Conservation (phyloP, 1,140 invertebrate genomes). For the Polypedilum pembai region DNA sequence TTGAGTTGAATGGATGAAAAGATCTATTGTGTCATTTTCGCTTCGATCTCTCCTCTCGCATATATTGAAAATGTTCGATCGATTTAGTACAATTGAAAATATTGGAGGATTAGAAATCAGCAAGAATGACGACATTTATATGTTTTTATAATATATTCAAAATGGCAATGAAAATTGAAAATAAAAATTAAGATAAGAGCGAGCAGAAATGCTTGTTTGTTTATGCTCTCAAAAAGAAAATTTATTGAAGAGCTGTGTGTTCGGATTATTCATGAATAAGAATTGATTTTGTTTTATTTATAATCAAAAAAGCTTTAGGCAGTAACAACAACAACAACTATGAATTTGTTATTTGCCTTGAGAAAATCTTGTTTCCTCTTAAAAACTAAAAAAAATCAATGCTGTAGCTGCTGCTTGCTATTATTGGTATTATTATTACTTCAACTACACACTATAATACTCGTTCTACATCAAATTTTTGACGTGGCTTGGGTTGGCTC, state of each 20-base stretch:
- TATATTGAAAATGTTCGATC: conserved; percentile 5
- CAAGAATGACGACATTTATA: too few species aligned
- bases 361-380: background rate
- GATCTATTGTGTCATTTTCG: background rate
- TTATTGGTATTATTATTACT: background rate
- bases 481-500: background rate
- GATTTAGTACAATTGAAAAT: background rate
- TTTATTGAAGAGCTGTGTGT: background rate
- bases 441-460: conserved; percentile 17
- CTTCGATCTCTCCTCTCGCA: background rate
- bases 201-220: background rate
- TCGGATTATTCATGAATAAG: background rate
- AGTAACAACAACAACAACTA: too few species aligned
- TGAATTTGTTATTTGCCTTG: background rate
- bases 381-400: background rate
- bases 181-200: background rate
- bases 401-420: background rate
- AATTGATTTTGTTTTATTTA: background rate
- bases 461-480: background rate
- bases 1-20: conserved; percentile 10
- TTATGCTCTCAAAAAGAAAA: conserved; percentile 7
- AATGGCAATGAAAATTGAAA: conserved; percentile 2
- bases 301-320: background rate
- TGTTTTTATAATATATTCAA: conserved; percentile 1
- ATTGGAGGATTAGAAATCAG: background rate